Base-by-base conservation (phyloP, 2,113 vertebrate species). In the Bombycilla garrulus region DNA sequence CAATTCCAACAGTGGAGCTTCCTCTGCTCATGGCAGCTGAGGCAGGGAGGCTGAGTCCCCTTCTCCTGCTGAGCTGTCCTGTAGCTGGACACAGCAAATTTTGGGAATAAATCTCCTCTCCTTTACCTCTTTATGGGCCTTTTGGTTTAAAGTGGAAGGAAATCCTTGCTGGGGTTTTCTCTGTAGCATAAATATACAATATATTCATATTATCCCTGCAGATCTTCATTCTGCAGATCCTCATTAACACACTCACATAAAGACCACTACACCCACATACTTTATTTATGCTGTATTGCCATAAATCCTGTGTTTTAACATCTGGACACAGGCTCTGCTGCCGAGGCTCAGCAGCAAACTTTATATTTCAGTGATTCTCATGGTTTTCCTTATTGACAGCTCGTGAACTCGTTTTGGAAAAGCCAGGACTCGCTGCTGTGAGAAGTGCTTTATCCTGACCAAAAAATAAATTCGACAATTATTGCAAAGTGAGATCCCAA, bases 181-280 rank as follows among this genome's bases (percentile, higher is more conserved):
- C 57, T 45, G 29, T 3, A 8, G 28, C 10, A 40, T 28, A 33
- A 71, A 64, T 10, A 65, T 2, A 15, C 0, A 1, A 22, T 26
- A 12, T 1, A 33, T 51, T 56, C 11, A 16, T 14, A 3, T 72
- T 14, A 50, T 44, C 15, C 38, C 57, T 29, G 18, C 35, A 50
- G 47, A 18, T 40, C 19, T 53, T 12, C 35, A 14, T 45, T 29
- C 20, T 62, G 47, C 16, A 5, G 3, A 7, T 14, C 64, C 65
- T 58, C 5, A 10, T 35, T 33, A 47, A 18, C 31, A 28, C 7
- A 9, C 5, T 26, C 8, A n/a, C 50, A 36, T 2, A 6, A 53
- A 36, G n/a, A 57, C 11, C 54, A 4, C 5, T 5, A 7, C 36
- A 5, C 13, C 15, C 29, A 4, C 26, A 3, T 4, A 3, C 8